Percentiles rank a stretch among this genome's conserved stretches.
phyloP scores from a whole-genome alignment of 2,888 invertebrate genomes.

The Volucella bombylans region DNA sequence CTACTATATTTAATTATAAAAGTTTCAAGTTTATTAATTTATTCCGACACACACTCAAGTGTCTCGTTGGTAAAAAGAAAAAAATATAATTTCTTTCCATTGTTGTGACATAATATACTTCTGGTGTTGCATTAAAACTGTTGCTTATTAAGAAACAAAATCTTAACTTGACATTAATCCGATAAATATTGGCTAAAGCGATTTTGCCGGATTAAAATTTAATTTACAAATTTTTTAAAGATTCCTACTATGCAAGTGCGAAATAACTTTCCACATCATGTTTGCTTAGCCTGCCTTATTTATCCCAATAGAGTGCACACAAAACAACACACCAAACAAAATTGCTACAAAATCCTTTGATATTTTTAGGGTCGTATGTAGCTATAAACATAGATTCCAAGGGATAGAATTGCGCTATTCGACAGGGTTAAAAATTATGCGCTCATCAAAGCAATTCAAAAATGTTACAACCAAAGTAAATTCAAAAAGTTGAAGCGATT shows the following conservation, averaged over 20 bases:
- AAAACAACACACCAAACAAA: slow-evolving; percentile 46
- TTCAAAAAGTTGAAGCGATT: slow-evolving; percentile 61
- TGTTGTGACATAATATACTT: no score
- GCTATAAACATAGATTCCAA: slow-evolving; percentile 12
- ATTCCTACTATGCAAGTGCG: slow-evolving; percentile 51
- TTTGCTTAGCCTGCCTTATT: slow-evolving; percentile 61
- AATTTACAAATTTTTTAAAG: slow-evolving; percentile 71
- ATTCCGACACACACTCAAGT: no score
- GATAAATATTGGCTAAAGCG: slow-evolving; percentile 83
- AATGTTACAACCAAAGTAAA: slow-evolving; percentile 68
- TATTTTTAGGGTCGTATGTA: slow-evolving; percentile 36
- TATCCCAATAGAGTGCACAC: slow-evolving; percentile 45
- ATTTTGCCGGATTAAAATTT: slow-evolving; percentile 81
- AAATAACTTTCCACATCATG: slow-evolving; percentile 38
- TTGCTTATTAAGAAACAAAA: slow-evolving; percentile 44
- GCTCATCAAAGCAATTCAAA: slow-evolving; percentile 62
- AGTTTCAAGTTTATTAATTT: no score
- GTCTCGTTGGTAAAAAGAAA: no score
- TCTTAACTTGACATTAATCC: slow-evolving; percentile 81
- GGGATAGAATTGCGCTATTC: not conserved
- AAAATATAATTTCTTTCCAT: no score
- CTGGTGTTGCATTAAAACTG: not conserved
- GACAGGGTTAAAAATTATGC: slow-evolving; percentile 50
- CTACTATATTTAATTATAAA: no score
- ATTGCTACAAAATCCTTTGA: slow-evolving; percentile 61